Base-by-base conservation (phyloP, 2,888 invertebrate species). In the Eledone cirrhosa region DNA sequence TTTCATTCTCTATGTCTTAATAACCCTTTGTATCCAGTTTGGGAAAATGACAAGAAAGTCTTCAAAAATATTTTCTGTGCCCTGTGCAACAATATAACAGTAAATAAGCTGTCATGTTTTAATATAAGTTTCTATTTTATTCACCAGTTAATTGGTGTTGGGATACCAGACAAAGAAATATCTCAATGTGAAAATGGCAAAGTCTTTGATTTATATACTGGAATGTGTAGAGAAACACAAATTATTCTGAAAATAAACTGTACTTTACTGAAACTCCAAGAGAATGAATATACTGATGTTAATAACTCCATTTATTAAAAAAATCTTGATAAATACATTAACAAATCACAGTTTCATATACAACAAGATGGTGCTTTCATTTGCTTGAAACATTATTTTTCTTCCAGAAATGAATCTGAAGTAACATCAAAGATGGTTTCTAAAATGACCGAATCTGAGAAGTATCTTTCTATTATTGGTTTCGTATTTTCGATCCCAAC, bases 381-480 rank as follows among this genome's bases (percentile, higher is more conserved):
- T 16, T 69, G 69, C 8, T 69, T 33, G 0, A 33, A 69, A 27
- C 22, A 69, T 31, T 69, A 69, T 33, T n/a, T 69, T 33, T 2
- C 7, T 16, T 41, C 11, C 11, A 29, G 33, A 2, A 33, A 69
- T 69, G 19, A 8, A 33, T 69, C 69, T 29, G 14, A 4, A 67
- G 1, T 69, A n/a, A 27, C 2, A 1, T 11, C 7, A 11, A 22
- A 77, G 33, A 82, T 69, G 33, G 31, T 4, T 2, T 22, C 22
- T 33, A 22, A 77, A 47, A 82, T 82, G 47, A 78, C 81, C 22
- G 65, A 67, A 24, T 48, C 80, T 5, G 83, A 84, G 59, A 78
- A 79, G 2, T 81, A 82, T 67, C 48, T 94, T 77, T 94, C 94
- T 19, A 90, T 94, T 74, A 91, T 94, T 83, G 94, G 94, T 74